A percentile compares a stretch with the other conserved stretches of the same genome.
These are phyloP conservation scores for Brachyptera risi DNA, from an alignment of 2,888 invertebrate genomes.

Conservation along the genomic window DNA sequence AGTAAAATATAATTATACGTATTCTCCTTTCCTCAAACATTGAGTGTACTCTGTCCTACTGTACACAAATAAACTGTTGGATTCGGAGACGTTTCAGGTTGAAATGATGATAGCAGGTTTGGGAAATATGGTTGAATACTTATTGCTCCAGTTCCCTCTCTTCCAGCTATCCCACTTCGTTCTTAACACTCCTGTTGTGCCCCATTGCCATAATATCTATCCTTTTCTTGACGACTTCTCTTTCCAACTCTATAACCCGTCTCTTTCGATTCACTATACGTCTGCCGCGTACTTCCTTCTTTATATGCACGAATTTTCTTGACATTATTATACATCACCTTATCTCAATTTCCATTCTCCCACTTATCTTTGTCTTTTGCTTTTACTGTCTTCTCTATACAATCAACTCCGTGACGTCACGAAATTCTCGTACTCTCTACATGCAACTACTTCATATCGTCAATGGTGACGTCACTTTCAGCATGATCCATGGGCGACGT, in stretches of 20 bases:
- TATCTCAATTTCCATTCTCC: slow-evolving; percentile 10
- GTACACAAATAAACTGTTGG: too few relatives aligned
- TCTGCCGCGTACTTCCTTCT: too few relatives aligned
- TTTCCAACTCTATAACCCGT: slow-evolving; percentile 3
- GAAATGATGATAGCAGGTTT: slow-evolving; percentile 12
- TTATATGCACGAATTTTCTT: slow-evolving; percentile 13
- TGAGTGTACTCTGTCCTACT: too few relatives aligned
- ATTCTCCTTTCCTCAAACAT: too few relatives aligned
- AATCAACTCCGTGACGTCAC: slow-evolving; percentile 8
- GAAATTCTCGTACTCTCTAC: not conserved
- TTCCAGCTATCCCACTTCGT: not conserved
- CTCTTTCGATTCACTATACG: slow-evolving; percentile 15
- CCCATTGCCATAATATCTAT: not conserved
- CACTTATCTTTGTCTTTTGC: slow-evolving; percentile 10
- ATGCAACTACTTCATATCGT: not conserved
- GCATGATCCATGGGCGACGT: slow-evolving; percentile 16
- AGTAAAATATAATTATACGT: too few relatives aligned
- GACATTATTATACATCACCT: slow-evolving; percentile 14
- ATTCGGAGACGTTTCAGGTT: slow-evolving; percentile 1
- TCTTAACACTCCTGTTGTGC: not conserved
- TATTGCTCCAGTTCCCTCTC: not conserved
- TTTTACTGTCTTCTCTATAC: not conserved
- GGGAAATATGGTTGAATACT: slow-evolving; percentile 14
- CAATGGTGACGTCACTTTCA: not conserved
- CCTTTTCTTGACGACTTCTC: slow-evolving; percentile 1